Conservation (phyloP, 2,113 vertebrate species). For the Chaetodon auriga region DNA sequence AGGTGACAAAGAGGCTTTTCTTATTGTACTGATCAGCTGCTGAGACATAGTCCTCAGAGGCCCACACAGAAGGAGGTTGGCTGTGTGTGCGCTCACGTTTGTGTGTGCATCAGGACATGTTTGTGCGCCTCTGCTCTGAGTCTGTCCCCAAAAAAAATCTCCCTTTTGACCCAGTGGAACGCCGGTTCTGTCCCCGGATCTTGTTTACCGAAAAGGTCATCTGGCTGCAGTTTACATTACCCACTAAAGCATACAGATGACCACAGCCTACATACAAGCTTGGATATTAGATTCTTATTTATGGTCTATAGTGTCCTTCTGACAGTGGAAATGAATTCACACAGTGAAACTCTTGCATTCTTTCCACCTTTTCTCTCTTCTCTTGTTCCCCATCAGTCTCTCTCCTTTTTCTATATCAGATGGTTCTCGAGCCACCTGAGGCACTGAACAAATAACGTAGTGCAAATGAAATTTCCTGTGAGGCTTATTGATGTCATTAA, state of each 20-base stretch:
- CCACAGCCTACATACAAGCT: conserved; percentile 13
- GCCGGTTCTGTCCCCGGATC: conserved; percentile 1
- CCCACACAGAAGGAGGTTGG: conserved; percentile 54
- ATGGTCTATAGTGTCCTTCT: conserved; percentile 17
- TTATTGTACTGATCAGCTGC: conserved; percentile 83
- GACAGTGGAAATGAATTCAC: conserved; percentile 30
- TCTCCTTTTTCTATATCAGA: conserved; percentile 76
- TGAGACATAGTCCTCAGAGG: conserved; percentile 72
- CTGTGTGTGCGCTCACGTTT: conserved; percentile 15
- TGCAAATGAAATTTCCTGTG: conserved; percentile 87
- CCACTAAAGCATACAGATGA: conserved; percentile 18
- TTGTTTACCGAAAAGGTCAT: conserved; percentile 22
- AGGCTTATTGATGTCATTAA: conserved; percentile 90
- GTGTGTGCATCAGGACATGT: background rate
- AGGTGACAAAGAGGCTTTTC: conserved; percentile 80
- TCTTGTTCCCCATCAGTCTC: conserved; percentile 49
- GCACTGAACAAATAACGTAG: conserved; percentile 85
- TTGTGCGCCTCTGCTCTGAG: background rate
- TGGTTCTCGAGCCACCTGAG: conserved; percentile 82
- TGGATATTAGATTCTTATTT: conserved; percentile 42
- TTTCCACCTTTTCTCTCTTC: conserved; percentile 22
- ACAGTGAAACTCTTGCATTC: conserved; percentile 37
- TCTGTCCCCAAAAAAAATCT: background rate
- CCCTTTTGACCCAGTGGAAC: background rate
- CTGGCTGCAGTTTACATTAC: conserved; percentile 13